A percentile compares a stretch with the other conserved stretches of the same genome.
Evolutionary conservation across 2,888 invertebrate genomes (phyloP).

Genomic region (Drosophila multiciliata): DNA sequence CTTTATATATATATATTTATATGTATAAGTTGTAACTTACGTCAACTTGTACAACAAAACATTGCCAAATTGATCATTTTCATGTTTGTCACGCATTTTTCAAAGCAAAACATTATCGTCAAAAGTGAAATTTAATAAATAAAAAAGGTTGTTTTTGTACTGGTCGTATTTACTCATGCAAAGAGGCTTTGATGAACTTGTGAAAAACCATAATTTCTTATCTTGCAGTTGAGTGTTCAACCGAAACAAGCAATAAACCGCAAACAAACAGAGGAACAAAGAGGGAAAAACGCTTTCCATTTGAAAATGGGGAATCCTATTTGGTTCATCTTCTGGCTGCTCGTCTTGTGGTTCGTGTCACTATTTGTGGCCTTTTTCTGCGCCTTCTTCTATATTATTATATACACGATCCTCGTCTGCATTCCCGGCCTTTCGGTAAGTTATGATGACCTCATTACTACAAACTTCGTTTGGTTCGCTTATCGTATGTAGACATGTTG

Average conservation of each 20-base stretch:
- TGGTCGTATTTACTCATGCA: background rate
- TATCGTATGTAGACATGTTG: slow-evolving; percentile 31
- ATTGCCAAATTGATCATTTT: slow-evolving; percentile 48
- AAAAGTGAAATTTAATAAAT: slow-evolving; percentile 50
- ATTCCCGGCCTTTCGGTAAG: slow-evolving; percentile 89
- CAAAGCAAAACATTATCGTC: slow-evolving; percentile 30
- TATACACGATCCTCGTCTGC: slow-evolving; percentile 89
- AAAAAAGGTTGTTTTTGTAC: background rate
- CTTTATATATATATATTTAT: slow-evolving; percentile 14
- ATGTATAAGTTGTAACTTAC: slow-evolving; percentile 34
- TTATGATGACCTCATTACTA: slow-evolving; percentile 60
- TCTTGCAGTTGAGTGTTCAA: slow-evolving; percentile 47
- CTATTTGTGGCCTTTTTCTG: slow-evolving; percentile 89
- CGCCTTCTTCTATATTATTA: slow-evolving; percentile 89
- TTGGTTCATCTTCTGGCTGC: slow-evolving; percentile 89
- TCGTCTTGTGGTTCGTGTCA: slow-evolving; percentile 89
- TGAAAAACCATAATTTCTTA: slow-evolving; percentile 46
- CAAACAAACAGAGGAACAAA: background rate
- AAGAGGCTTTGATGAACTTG: background rate
- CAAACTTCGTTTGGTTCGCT: slow-evolving; percentile 27
- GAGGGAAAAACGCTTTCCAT: slow-evolving; percentile 11
- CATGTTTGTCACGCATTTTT: slow-evolving; percentile 58
- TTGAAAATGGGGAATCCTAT: slow-evolving; percentile 87
- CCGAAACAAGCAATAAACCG: slow-evolving; percentile 16
- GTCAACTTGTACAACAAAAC: slow-evolving; percentile 32